phyloP scores from a whole-genome alignment of 2,888 invertebrate genomes.

The Uropetala carovei region DNA sequence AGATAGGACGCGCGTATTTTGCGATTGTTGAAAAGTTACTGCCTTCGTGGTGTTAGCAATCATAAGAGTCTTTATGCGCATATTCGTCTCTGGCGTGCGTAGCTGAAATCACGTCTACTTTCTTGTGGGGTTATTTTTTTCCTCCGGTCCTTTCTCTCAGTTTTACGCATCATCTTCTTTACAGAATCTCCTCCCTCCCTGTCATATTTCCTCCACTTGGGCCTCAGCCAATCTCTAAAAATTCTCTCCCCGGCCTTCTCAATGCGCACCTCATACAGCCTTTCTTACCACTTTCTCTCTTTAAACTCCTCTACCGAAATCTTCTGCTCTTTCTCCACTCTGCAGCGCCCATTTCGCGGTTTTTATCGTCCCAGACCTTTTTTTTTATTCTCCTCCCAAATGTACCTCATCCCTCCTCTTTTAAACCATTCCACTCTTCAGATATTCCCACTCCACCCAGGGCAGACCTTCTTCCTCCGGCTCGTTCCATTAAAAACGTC shows the following conservation, averaged over 20 bases:
- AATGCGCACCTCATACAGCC: background rate
- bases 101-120: no score
- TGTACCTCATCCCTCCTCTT: background rate
- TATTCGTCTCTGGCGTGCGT: no score
- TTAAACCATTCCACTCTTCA: background rate
- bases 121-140: no score
- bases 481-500: conserved; percentile 11
- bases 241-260: background rate
- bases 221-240: background rate
- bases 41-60: no score
- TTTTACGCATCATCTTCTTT: background rate
- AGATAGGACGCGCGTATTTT: no score
- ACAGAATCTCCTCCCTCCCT: background rate
- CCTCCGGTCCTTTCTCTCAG: background rate
- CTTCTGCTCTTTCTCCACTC: background rate
- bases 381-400: conserved; percentile 9
- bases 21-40: no score
- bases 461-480: background rate
- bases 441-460: background rate
- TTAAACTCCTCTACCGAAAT: no score
- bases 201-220: background rate
- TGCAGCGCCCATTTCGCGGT: background rate
- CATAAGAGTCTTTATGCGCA: no score
- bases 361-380: background rate
- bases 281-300: background rate